A percentile compares a stretch with the other conserved stretches of the same genome.
Evolutionary conservation across 2,113 vertebrate genomes (phyloP).

Genomic region (Malaclemys terrapin): DNA sequence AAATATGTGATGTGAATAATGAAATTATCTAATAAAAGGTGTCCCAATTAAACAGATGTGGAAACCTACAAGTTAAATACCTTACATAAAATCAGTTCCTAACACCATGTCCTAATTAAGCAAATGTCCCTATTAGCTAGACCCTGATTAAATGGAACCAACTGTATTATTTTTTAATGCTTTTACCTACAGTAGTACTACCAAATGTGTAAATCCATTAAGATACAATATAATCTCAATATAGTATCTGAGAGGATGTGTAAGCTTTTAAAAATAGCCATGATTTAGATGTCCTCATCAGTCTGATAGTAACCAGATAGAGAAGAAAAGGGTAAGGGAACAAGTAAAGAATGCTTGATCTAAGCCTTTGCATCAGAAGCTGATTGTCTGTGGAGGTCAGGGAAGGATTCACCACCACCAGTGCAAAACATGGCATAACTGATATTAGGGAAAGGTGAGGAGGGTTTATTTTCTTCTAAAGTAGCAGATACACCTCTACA

Average conservation of each 20-base stretch:
- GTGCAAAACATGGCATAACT: background rate
- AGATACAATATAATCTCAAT: background rate
- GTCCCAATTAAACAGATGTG: background rate
- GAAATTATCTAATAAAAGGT: background rate
- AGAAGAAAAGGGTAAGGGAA: background rate
- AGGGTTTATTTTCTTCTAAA: background rate
- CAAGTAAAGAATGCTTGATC: background rate
- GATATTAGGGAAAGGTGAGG: background rate
- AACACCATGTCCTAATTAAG: background rate
- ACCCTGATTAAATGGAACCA: background rate
- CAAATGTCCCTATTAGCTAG: fast-evolving
- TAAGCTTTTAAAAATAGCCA: background rate
- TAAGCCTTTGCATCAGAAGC: background rate
- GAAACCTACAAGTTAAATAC: background rate
- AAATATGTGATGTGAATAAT: background rate
- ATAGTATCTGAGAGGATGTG: background rate
- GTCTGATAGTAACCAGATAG: background rate
- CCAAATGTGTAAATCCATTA: background rate
- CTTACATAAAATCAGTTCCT: background rate
- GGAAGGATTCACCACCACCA: background rate
- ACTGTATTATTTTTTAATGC: fast-evolving
- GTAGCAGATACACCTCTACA: background rate
- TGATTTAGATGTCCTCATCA: background rate
- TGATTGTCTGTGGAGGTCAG: background rate
- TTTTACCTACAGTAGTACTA: background rate